Percentiles rank a stretch among this genome's conserved stretches.
Evolutionary conservation across 1,140 invertebrate genomes (phyloP).

Genomic region (Cherax destructor): DNA sequence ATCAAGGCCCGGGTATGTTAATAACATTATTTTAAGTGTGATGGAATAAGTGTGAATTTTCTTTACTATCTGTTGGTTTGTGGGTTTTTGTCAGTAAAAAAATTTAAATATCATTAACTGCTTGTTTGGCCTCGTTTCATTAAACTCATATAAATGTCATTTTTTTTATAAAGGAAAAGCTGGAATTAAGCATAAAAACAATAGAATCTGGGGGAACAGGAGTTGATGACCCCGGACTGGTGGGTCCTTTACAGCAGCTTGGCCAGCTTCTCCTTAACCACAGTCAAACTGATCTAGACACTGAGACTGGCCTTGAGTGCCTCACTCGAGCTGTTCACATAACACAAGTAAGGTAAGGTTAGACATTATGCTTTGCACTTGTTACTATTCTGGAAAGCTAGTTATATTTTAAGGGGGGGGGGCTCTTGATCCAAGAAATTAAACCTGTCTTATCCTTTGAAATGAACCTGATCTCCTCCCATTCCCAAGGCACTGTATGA

Average conservation of each 20-base stretch:
- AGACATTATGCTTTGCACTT: background rate
- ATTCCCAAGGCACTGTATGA: too few relatives aligned
- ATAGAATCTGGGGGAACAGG: constrained; percentile 48
- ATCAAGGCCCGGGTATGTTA: constrained; percentile 43
- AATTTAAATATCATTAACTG: too few relatives aligned
- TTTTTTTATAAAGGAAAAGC: constrained; percentile 32
- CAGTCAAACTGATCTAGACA: background rate
- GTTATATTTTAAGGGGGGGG: too few relatives aligned
- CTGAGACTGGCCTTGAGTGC: constrained; percentile 26
- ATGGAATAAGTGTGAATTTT: background rate
- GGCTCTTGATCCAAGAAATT: too few relatives aligned
- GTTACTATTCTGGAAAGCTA: too few relatives aligned
- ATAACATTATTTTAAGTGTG: background rate
- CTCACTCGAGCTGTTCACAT: constrained; percentile 51
- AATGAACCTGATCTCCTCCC: too few relatives aligned
- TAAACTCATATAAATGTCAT: too few relatives aligned
- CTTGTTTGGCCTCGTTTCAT: too few relatives aligned
- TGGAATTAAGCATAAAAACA: constrained; percentile 35
- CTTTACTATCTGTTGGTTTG: too few relatives aligned
- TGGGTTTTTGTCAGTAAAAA: too few relatives aligned
- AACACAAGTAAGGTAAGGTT: constrained; percentile 55
- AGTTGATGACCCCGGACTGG: constrained; percentile 45
- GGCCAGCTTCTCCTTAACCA: constrained; percentile 46
- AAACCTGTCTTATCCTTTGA: too few relatives aligned
- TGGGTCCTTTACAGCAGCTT: constrained; percentile 46